Evolutionary conservation across 2,888 invertebrate genomes (phyloP).

Genomic region (Sminthurides aquaticus): DNA sequence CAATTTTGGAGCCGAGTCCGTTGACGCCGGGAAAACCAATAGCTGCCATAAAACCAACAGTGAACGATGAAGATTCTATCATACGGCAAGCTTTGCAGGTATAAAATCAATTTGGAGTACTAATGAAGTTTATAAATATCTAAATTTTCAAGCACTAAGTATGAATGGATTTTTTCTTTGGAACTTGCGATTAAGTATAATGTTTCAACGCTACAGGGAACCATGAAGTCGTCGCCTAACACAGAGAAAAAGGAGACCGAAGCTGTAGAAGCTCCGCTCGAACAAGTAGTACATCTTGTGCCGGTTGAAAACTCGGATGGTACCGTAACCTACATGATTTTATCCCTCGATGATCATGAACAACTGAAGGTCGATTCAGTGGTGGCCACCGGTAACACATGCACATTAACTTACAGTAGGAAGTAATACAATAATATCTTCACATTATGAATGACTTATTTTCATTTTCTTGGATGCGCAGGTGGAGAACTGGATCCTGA

Average conservation of each 20-base stretch:
- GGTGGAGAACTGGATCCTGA: neutral
- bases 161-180: neutral
- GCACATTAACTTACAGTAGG: neutral
- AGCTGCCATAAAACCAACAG: conserved; percentile 27
- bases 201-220: conserved; percentile 1
- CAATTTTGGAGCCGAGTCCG: neutral
- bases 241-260: conserved; percentile 2
- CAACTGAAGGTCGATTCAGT: conserved; percentile 9
- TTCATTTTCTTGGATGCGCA: neutral
- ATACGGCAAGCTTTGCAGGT: conserved; percentile 22
- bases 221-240: conserved; percentile 8
- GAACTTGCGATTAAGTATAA: neutral
- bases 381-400: neutral
- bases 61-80: conserved; percentile 21
- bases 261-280: conserved; percentile 9
- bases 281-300: conserved; percentile 35
- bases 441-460: neutral
- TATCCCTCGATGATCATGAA: conserved; percentile 24
- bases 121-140: too few species aligned
- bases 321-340: conserved; percentile 33
- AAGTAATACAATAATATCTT: neutral
- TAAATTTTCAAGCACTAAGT: neutral
- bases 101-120: too few species aligned
- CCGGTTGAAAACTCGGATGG: conserved; percentile 38
- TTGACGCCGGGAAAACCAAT: conserved; percentile 23